Evolutionary conservation across 2,797 vertebrate species (phyloP).

Genomic region (Xyrichtys novacula): DNA sequence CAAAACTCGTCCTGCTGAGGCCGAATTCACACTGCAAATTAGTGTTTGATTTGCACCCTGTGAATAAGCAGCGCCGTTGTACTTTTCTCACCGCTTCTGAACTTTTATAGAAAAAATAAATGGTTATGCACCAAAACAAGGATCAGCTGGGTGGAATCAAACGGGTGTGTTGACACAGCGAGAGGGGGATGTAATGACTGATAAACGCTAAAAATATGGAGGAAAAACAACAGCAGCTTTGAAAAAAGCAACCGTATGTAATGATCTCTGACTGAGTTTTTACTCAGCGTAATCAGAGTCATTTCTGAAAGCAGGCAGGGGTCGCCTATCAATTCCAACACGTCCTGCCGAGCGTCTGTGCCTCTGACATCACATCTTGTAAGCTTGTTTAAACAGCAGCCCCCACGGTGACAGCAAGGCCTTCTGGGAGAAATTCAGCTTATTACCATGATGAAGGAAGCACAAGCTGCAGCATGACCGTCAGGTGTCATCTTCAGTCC

Average conservation of each 20-base stretch:
- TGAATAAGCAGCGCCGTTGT: conserved; percentile 56
- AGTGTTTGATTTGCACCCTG: conserved; percentile 75
- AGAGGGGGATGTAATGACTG: conserved; percentile 52
- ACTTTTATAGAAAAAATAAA: conserved; percentile 63
- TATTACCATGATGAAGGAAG: conserved; percentile 34
- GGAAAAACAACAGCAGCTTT: conserved; percentile 41
- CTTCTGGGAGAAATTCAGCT: conserved; percentile 25
- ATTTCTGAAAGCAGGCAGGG: conserved; percentile 27
- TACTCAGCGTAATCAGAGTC: conserved; percentile 35
- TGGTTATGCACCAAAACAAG: conserved; percentile 53
- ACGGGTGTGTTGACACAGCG: conserved; percentile 51
- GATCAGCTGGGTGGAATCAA: conserved; percentile 60
- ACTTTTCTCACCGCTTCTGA: conserved; percentile 51
- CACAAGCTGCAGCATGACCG: conserved; percentile 36
- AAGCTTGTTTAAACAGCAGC: conserved; percentile 22
- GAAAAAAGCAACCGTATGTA: conserved; percentile 25
- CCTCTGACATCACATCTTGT: conserved; percentile 64
- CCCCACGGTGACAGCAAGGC: conserved; percentile 9
- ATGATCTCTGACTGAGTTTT: conserved; percentile 46
- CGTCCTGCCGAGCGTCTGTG: conserved; percentile 17
- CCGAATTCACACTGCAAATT: conserved; percentile 64
- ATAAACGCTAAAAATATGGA: conserved; percentile 9
- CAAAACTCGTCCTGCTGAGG: conserved; percentile 54
- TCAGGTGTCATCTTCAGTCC: conserved; percentile 51
- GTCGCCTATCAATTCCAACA: conserved; percentile 35